These are phyloP conservation scores for Morpho achilles DNA, from an alignment of 2,888 invertebrate species.

Conservation along the genomic window DNA sequence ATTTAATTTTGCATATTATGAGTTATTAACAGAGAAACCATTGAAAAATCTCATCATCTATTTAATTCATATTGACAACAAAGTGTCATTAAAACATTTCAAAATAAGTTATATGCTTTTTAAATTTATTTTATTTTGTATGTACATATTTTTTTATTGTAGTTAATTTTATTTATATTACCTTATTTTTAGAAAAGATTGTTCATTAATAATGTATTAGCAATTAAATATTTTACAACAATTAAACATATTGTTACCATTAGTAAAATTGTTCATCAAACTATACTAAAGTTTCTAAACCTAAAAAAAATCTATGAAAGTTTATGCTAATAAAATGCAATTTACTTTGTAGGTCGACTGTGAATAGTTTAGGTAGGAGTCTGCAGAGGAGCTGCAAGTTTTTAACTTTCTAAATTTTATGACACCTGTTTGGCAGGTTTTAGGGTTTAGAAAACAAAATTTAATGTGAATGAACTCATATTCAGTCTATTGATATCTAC, in stretches of 20 bases:
- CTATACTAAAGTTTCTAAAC: conserved; percentile 23
- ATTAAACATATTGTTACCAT: background rate
- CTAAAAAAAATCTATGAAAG: conserved; percentile 46
- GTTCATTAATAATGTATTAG: too few relatives aligned
- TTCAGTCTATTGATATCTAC: conserved; percentile 3
- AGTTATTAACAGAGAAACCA: too few relatives aligned
- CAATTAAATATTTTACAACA: too few relatives aligned
- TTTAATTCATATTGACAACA: too few relatives aligned
- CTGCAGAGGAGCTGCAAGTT: conserved; percentile 63
- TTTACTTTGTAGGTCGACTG: conserved; percentile 71
- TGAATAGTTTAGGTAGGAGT: conserved; percentile 50
- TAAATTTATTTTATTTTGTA: too few relatives aligned
- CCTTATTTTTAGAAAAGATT: too few relatives aligned
- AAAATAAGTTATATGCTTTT: too few relatives aligned
- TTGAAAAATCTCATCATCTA: too few relatives aligned
- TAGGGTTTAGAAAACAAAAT: conserved; percentile 58
- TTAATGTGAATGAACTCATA: conserved; percentile 30
- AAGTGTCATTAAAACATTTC: too few relatives aligned
- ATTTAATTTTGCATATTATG: too few relatives aligned
- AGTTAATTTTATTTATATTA: too few relatives aligned
- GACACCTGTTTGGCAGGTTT: conserved; percentile 62
- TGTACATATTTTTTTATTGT: too few relatives aligned
- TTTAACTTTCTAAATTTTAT: conserved; percentile 73
- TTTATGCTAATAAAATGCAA: conserved; percentile 74
- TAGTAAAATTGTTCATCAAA: conserved; percentile 2